Percentiles rank a stretch among this genome's conserved stretches.
phyloP scores from a whole-genome alignment of 2,113 vertebrate genomes.

The Chionodraco myersi region DNA sequence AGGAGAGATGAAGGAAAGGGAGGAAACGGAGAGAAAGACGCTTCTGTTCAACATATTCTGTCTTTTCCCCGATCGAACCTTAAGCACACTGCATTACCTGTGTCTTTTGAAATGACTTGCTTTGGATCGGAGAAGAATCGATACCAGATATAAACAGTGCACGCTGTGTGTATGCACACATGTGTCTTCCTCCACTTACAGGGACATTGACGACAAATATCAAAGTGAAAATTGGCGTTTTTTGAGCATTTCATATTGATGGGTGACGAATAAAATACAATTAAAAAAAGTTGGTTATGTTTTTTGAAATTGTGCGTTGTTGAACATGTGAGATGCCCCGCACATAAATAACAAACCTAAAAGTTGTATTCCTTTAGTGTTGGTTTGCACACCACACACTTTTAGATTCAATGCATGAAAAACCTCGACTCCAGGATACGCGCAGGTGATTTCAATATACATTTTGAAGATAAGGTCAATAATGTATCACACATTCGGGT shows the following conservation, averaged over 20 bases:
- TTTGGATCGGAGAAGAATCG: neutral
- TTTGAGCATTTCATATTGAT: neutral
- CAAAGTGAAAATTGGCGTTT: too few relatives aligned
- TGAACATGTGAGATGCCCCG: too few relatives aligned
- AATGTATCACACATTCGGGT: too few relatives aligned
- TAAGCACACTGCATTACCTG: neutral
- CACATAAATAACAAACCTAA: too few relatives aligned
- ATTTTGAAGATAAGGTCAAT: too few relatives aligned
- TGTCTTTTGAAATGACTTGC: neutral
- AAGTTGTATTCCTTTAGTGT: too few relatives aligned
- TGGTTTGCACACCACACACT: too few relatives aligned
- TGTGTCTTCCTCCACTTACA: neutral
- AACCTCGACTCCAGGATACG: too few relatives aligned
- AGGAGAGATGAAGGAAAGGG: constrained; percentile 28
- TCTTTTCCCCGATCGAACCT: neutral
- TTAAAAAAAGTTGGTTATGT: too few relatives aligned
- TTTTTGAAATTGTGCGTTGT: too few relatives aligned
- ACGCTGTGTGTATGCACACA: neutral
- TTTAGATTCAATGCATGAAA: too few relatives aligned
- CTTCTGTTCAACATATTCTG: neutral
- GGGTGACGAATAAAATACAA: neutral
- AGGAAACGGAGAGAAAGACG: neutral
- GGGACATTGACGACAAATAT: neutral
- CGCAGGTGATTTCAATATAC: too few relatives aligned
- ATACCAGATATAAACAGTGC: neutral